Evolutionary conservation across 1,140 invertebrate species (phyloP).

Genomic region (Drusus annulatus): DNA sequence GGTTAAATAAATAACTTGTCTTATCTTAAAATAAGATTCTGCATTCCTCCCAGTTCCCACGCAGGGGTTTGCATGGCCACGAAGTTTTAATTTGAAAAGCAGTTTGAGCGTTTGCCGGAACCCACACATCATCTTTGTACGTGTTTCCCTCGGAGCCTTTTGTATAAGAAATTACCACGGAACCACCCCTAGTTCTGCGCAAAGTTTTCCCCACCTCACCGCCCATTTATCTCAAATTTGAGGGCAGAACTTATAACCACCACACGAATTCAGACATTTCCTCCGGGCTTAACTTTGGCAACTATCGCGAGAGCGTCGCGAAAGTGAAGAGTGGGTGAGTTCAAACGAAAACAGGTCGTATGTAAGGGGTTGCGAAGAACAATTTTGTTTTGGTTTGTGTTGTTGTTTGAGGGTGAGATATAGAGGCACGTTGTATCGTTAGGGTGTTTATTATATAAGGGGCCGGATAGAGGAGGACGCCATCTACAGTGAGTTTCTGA

Average conservation of each 20-base stretch:
- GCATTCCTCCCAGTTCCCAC: neutral
- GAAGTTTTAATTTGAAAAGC: constrained; percentile 54
- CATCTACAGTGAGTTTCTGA: constrained; percentile 51
- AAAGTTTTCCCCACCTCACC: constrained; percentile 46
- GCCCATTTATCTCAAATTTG: constrained; percentile 35
- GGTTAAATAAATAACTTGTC: too few relatives aligned
- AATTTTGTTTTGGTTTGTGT: neutral
- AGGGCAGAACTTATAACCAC: constrained; percentile 43
- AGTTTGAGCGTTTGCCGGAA: constrained; percentile 50
- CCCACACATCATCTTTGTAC: constrained; percentile 57
- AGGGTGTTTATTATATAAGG: constrained; percentile 59
- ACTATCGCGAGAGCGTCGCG: constrained; percentile 1
- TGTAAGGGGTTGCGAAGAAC: neutral
- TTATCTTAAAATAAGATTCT: too few relatives aligned
- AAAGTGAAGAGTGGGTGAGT: neutral
- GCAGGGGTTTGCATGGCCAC: constrained; percentile 5
- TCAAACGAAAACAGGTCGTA: constrained; percentile 7
- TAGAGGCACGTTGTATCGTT: constrained; percentile 47
- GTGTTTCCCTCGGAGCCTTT: constrained; percentile 51
- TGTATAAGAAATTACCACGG: constrained; percentile 59
- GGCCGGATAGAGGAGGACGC: constrained; percentile 52
- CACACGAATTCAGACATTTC: constrained; percentile 52
- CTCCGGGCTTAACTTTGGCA: constrained; percentile 45
- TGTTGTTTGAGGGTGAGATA: constrained; percentile 24
- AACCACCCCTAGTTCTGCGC: constrained; percentile 30